Base-by-base conservation (phyloP, 2,888 invertebrate genomes). In the Ormia ochracea region DNA sequence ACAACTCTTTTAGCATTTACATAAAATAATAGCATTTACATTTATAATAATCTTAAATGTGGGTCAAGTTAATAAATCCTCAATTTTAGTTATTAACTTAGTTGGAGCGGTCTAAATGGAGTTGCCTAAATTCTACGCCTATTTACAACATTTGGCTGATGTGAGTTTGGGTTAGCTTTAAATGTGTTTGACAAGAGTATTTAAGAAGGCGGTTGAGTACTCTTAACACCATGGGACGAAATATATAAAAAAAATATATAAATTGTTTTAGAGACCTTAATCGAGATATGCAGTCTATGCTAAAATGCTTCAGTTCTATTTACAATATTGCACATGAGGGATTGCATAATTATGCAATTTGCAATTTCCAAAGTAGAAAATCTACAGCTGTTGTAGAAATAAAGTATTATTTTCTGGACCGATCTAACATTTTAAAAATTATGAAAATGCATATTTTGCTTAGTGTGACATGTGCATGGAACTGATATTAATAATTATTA, bases 51-150 rank as follows among this genome's bases (percentile, higher is more conserved):
- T 23, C 12, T n/a, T n/a, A 59, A 56, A 76, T 70, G 63, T 76
- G 31, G 61, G 76, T 7, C 70, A 56, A 63, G 7, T 70, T 56
- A 48, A 19, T 31, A 56, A 63, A 56, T 48, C 69, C 76, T 70
- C 54, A 63, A 69, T 69, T 70, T 61, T 14, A 38, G 56, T 41
- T 56, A 12, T 4, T 43, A 48, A 73, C 50, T 70, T 59, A 19
- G 19, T 59, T 19, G 33, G 3, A 41, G 6, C 41, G 14, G 28
- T 33, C 17, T 59, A 33, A 4, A 7, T 36, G 3, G n/a, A 12
- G n/a, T n/a, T 6, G 4, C 3, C 3, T 6, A n/a, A 36, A 12
- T n/a, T 38, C 4, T 1, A 38, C 9, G 5, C 38, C 1, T 14
- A 2, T 6, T 23, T 48, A 4, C 14, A 33, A n/a, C n/a, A n/a